These are phyloP conservation scores for Microcebus ravelobensis DNA, from an alignment of 2,113 vertebrate species.

Conservation along the genomic window DNA sequence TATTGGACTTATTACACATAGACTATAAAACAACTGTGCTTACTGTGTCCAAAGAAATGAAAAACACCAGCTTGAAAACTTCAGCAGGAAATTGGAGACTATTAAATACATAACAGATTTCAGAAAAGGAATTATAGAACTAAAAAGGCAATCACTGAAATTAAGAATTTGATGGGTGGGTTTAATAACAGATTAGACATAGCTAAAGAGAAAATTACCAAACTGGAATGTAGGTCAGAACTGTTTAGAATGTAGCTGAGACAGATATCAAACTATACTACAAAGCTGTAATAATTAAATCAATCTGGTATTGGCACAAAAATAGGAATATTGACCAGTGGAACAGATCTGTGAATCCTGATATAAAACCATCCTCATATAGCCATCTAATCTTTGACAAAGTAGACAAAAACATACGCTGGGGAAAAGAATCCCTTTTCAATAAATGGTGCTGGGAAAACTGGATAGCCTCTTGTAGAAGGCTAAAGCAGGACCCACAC, in stretches of 20 bases:
- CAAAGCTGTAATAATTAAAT: no score
- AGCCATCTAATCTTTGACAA: no score
- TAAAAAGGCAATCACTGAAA: not conserved
- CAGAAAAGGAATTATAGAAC: not conserved
- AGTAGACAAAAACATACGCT: no score
- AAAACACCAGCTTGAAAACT: not conserved
- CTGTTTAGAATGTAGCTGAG: not conserved
- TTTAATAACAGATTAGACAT: not conserved
- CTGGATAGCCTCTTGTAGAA: no score
- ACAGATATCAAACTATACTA: no score
- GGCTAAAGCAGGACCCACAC: no score
- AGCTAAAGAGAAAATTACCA: constrained; percentile 5
- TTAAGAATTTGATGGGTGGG: not conserved
- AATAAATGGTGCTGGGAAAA: no score
- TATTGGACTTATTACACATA: not conserved
- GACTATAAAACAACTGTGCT: not conserved
- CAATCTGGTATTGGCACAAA: no score
- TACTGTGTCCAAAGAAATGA: not conserved
- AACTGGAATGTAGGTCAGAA: not conserved
- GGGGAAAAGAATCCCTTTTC: no score
- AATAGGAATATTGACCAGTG: no score
- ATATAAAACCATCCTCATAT: no score
- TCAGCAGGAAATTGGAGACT: not conserved
- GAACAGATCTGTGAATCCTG: no score
- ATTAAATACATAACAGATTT: not conserved